Conservation (phyloP, 2,113 vertebrate genomes). For the Sylvietta virens region DNA sequence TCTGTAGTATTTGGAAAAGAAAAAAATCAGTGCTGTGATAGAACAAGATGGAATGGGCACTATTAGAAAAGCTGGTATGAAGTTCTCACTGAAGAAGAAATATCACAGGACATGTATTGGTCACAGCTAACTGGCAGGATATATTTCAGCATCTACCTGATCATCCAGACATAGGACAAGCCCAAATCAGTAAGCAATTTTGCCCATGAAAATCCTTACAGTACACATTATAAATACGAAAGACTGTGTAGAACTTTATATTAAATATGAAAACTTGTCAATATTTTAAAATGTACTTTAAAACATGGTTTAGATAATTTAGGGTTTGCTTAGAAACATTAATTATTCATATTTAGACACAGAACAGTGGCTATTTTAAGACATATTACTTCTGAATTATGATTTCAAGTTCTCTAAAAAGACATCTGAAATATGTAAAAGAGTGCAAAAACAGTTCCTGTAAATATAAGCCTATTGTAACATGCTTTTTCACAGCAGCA, state of each 20-base stretch:
- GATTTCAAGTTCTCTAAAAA: not conserved
- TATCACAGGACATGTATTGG: not conserved
- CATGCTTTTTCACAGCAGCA: not conserved
- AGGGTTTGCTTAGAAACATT: not conserved
- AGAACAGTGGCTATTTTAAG: not conserved
- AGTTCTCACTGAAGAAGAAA: not conserved
- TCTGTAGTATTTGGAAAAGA: not conserved
- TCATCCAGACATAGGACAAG: not conserved
- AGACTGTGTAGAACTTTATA: not conserved
- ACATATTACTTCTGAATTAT: fast-evolving
- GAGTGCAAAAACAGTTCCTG: not conserved
- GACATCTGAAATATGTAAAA: not conserved
- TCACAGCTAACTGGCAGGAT: not conserved
- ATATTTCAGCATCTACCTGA: not conserved
- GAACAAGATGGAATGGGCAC: not conserved
- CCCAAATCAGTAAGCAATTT: not conserved
- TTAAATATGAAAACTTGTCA: not conserved
- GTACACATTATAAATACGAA: not conserved
- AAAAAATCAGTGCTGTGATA: not conserved
- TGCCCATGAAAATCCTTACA: not conserved
- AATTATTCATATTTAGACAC: not conserved
- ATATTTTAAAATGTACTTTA: not conserved
- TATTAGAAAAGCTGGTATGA: not conserved
- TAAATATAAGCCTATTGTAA: not conserved
- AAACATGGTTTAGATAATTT: not conserved